Evolutionary conservation across 2,113 vertebrate genomes (phyloP).

Genomic region (Mirounga angustirostris): DNA sequence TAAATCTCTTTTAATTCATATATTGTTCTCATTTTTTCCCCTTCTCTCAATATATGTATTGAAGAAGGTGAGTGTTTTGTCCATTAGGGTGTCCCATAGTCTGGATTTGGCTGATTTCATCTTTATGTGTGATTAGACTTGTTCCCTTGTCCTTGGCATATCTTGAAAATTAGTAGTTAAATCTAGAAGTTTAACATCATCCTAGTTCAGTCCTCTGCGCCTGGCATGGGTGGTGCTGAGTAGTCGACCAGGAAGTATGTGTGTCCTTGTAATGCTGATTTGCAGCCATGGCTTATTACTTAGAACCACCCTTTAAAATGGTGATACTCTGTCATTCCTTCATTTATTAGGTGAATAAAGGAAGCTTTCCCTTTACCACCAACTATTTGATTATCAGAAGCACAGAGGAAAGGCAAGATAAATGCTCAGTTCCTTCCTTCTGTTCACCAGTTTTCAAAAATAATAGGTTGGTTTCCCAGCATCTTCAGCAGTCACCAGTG

Average conservation of each 20-base stretch:
- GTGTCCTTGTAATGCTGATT: not conserved
- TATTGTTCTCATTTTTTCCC: not conserved
- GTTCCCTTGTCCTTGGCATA: not conserved
- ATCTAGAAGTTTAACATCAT: not conserved
- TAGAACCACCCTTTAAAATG: not conserved
- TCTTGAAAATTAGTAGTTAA: not conserved
- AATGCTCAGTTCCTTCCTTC: not conserved
- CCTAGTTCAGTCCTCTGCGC: not conserved
- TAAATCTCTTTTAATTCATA: not conserved
- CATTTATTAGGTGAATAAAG: not conserved
- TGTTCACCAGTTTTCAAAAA: not conserved
- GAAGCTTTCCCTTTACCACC: not conserved
- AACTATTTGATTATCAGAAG: not conserved
- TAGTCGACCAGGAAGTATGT: not conserved
- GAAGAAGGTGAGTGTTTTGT: not conserved
- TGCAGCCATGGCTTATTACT: not conserved
- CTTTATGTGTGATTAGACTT: not conserved
- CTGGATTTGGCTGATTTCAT: not conserved
- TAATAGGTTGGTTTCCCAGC: not conserved
- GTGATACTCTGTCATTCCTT: not conserved
- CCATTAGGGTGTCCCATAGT: not conserved
- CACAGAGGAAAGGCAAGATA: not conserved
- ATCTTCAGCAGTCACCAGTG: not conserved
- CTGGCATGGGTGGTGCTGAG: too few relatives aligned
- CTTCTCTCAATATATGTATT: not conserved